Evolutionary conservation across 1,140 invertebrate genomes (phyloP).

Genomic region (Papilio helenus): DNA sequence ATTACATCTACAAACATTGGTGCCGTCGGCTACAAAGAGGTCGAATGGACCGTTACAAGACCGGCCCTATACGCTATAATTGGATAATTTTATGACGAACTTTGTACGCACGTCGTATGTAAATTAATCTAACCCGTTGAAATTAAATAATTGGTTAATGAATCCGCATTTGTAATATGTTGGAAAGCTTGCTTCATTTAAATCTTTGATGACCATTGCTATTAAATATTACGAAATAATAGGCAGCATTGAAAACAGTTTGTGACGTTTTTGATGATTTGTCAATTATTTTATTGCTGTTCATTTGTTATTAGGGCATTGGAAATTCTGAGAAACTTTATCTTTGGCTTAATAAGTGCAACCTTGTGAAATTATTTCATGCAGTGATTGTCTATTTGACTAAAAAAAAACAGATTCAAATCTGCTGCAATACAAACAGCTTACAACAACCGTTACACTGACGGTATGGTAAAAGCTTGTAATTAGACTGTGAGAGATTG

Average conservation of each 20-base stretch:
- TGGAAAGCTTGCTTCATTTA: neutral
- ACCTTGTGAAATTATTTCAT: no score
- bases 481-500: neutral
- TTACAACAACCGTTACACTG: neutral
- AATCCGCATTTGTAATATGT: neutral
- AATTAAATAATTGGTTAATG: constrained; percentile 13
- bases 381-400: no score
- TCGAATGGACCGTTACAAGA: constrained; percentile 31
- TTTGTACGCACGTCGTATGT: constrained; percentile 3
- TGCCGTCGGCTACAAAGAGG: constrained; percentile 10
- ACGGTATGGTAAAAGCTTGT: neutral
- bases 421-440: no score
- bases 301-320: no score
- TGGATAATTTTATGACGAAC: constrained; percentile 32
- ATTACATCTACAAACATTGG: constrained; percentile 38
- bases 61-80: constrained; percentile 21
- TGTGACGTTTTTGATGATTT: no score
- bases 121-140: neutral
- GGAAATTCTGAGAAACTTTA: no score
- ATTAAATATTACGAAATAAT: no score
- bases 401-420: no score
- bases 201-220: neutral
- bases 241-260: no score
- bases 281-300: no score
- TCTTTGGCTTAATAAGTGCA: no score